Evolutionary conservation across 2,888 invertebrate genomes (phyloP).

Genomic region (Heliothis peltigera): DNA sequence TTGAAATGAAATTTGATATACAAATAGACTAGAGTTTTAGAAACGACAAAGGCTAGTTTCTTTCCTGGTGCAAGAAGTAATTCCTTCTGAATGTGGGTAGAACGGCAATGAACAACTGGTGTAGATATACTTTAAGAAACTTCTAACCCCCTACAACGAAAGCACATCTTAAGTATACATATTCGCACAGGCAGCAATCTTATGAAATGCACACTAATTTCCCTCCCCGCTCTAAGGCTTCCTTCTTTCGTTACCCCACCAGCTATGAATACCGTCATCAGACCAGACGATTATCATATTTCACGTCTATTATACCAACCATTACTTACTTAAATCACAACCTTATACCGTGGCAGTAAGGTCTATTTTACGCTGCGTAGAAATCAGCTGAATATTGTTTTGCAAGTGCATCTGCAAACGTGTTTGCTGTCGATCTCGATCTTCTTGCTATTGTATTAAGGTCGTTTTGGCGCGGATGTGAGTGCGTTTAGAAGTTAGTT

Average conservation of each 20-base stretch:
- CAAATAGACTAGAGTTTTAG: too few species aligned
- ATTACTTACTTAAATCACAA: conserved; percentile 9
- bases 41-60: too few species aligned
- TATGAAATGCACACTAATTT: conserved; percentile 79
- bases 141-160: conserved; percentile 15
- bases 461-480: conserved; percentile 20
- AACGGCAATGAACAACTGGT: background rate
- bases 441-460: conserved; percentile 6
- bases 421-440: conserved; percentile 4
- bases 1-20: too few species aligned
- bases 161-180: conserved; percentile 43
- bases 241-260: conserved; percentile 72
- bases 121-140: background rate
- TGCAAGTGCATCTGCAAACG: conserved; percentile 34
- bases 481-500: conserved; percentile 45
- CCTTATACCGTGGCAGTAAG: conserved; percentile 29
- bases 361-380: conserved; percentile 11
- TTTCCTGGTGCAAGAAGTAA: too few species aligned
- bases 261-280: conserved; percentile 88
- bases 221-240: conserved; percentile 80
- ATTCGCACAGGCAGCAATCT: conserved; percentile 58
- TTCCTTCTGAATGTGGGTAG: too few species aligned
- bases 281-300: conserved; percentile 86
- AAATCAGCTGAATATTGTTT: conserved; percentile 14
- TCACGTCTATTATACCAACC: conserved; percentile 69